A percentile compares a stretch with the other conserved stretches of the same genome.
Evolutionary conservation across 2,888 invertebrate species (phyloP).

Genomic region (Epirrhoe alternata): DNA sequence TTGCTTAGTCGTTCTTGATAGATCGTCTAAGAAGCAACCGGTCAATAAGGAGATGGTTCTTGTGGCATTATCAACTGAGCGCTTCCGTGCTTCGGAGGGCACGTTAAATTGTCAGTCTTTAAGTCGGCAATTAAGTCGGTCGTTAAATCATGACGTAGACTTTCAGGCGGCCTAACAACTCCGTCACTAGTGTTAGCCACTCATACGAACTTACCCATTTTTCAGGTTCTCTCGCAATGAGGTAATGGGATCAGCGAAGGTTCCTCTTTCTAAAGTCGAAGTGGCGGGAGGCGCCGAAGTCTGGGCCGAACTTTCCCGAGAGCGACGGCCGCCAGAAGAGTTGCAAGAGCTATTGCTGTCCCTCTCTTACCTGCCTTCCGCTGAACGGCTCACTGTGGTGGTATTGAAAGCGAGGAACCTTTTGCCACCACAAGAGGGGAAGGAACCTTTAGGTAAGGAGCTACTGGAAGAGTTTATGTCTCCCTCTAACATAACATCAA

Average conservation of each 20-base stretch:
- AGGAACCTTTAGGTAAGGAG: constrained; percentile 86
- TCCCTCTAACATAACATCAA: background rate
- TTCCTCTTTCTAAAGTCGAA: constrained; percentile 91
- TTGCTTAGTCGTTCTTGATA: no score
- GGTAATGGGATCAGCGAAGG: constrained; percentile 93
- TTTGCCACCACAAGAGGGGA: constrained; percentile 88
- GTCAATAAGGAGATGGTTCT: no score
- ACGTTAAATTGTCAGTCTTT: no score
- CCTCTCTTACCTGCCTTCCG: constrained; percentile 94
- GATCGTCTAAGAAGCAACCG: no score
- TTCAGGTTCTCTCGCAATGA: constrained; percentile 93
- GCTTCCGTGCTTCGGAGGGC: no score
- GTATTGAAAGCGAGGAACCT: constrained; percentile 94
- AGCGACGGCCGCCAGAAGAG: constrained; percentile 92
- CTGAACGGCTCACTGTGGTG: constrained; percentile 93
- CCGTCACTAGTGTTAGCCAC: no score
- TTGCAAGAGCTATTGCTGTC: constrained; percentile 93
- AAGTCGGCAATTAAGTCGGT: no score
- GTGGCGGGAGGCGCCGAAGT: constrained; percentile 91
- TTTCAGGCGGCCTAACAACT: no score
- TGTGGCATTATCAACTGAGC: no score
- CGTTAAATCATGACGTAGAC: background rate
- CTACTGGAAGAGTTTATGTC: constrained; percentile 3
- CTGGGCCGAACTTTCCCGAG: constrained; percentile 94
- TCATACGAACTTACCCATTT: background rate